A percentile compares a stretch with the other conserved stretches of the same genome.
phyloP scores from a whole-genome alignment of 2,797 vertebrate genomes.

The Labeo calbasu region DNA sequence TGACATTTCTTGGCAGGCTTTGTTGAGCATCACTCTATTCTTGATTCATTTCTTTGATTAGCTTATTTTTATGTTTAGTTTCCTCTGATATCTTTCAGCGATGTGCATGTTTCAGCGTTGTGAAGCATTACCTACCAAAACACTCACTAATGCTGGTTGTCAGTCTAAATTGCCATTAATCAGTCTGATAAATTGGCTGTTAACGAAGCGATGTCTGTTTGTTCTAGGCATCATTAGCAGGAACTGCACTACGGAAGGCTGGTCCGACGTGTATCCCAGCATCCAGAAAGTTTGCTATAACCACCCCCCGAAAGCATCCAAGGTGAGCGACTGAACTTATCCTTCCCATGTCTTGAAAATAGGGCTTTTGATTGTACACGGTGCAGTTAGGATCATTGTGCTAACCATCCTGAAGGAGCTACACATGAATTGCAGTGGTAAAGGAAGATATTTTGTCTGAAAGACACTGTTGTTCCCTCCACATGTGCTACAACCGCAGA shows the following conservation, averaged over 20 bases:
- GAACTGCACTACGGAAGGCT: constrained; percentile 74
- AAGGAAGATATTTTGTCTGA: constrained; percentile 37
- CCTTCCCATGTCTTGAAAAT: not conserved
- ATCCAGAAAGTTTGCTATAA: constrained; percentile 65
- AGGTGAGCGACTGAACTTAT: constrained; percentile 63
- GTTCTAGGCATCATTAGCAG: constrained; percentile 73
- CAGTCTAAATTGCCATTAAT: constrained; percentile 31
- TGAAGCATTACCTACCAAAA: constrained; percentile 8
- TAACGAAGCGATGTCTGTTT: constrained; percentile 27
- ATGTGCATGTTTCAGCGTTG: not conserved
- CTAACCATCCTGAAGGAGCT: constrained; percentile 14
- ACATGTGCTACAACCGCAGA: constrained; percentile 20
- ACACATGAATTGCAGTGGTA: not conserved
- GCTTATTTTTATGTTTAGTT: not conserved
- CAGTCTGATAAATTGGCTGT: constrained; percentile 19
- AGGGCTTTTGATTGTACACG: constrained; percentile 16
- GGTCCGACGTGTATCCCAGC: constrained; percentile 71
- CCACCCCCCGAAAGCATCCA: constrained; percentile 27
- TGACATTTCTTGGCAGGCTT: not conserved
- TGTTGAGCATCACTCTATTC: not conserved
- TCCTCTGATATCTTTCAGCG: not conserved
- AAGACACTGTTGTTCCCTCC: constrained; percentile 31
- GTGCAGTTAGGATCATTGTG: constrained; percentile 29
- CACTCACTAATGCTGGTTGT: constrained; percentile 10
- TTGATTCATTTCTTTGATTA: not conserved